Percentiles rank a stretch among this genome's conserved stretches.
phyloP scores from a whole-genome alignment of 2,888 invertebrate genomes.

The Azorinus chamasolen region DNA sequence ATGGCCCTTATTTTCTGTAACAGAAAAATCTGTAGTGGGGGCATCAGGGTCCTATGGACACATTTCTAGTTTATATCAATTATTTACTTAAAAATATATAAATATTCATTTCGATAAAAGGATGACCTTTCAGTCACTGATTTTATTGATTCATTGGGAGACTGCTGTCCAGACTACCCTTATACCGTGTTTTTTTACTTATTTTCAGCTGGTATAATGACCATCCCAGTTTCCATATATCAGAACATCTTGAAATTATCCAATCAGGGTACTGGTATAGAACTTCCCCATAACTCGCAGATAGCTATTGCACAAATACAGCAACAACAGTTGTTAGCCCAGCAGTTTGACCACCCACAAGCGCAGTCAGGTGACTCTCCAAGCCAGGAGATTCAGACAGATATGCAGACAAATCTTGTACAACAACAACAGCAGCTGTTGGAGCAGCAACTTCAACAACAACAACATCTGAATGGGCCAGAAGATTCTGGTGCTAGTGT shows the following conservation, averaged over 20 bases:
- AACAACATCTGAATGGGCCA: constrained; percentile 6
- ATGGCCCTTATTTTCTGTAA: too few relatives aligned
- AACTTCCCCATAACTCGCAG: constrained; percentile 26
- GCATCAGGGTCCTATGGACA: too few relatives aligned
- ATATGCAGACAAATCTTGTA: background rate
- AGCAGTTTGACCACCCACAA: constrained; percentile 35
- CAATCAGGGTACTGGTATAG: constrained; percentile 26
- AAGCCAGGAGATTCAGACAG: constrained; percentile 17
- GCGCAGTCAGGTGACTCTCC: background rate
- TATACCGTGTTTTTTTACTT: background rate
- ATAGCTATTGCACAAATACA: constrained; percentile 32
- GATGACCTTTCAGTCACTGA: too few relatives aligned
- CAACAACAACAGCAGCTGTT: constrained; percentile 33
- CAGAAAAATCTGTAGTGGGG: too few relatives aligned
- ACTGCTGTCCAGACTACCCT: too few relatives aligned
- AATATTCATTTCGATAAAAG: too few relatives aligned
- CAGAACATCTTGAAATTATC: constrained; percentile 94
- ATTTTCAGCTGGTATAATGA: constrained; percentile 94
- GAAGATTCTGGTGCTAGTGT: constrained; percentile 7
- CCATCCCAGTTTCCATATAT: constrained; percentile 98
- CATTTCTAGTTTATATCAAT: too few relatives aligned
- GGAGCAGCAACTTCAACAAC: constrained; percentile 8
- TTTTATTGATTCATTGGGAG: too few relatives aligned
- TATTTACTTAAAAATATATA: too few relatives aligned
- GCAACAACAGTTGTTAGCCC: constrained; percentile 32